Evolutionary conservation across 2,888 invertebrate species (phyloP).

Genomic region (Stratiomys singularior): DNA sequence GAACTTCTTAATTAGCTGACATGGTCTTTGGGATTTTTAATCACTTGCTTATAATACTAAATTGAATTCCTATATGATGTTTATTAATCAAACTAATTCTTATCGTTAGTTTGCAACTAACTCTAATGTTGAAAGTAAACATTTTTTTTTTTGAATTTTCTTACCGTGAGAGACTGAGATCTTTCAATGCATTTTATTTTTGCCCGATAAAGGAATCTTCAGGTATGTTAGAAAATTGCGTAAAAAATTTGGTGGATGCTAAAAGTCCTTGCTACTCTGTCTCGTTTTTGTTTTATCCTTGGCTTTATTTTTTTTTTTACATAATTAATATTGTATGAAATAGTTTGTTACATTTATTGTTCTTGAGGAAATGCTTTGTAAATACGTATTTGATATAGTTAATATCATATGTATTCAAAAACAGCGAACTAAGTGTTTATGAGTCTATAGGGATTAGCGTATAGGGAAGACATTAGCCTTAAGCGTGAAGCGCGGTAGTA

Average conservation of each 20-base stretch:
- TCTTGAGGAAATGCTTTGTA: slow-evolving; percentile 42
- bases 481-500: not conserved
- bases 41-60: too few relatives aligned
- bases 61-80: too few relatives aligned
- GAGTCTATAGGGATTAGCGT: slow-evolving; percentile 11
- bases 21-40: not conserved
- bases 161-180: too few relatives aligned
- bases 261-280: not conserved
- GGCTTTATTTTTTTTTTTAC: not conserved
- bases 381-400: slow-evolving; percentile 2
- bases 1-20: not conserved
- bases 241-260: slow-evolving; percentile 22
- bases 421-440: not conserved
- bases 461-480: not conserved
- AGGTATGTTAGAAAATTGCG: slow-evolving; percentile 24
- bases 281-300: not conserved
- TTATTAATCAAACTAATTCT: too few relatives aligned
- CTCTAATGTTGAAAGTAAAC: not conserved
- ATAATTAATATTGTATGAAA: slow-evolving; percentile 13
- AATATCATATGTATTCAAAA: not conserved
- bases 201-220: slow-evolving; percentile 3
- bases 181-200: slow-evolving; percentile 22
- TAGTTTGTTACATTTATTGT: slow-evolving; percentile 35
- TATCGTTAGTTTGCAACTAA: not conserved
- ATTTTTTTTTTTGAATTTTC: not conserved